Conservation (phyloP, 2,797 vertebrate genomes). For the Balearica regulorum region DNA sequence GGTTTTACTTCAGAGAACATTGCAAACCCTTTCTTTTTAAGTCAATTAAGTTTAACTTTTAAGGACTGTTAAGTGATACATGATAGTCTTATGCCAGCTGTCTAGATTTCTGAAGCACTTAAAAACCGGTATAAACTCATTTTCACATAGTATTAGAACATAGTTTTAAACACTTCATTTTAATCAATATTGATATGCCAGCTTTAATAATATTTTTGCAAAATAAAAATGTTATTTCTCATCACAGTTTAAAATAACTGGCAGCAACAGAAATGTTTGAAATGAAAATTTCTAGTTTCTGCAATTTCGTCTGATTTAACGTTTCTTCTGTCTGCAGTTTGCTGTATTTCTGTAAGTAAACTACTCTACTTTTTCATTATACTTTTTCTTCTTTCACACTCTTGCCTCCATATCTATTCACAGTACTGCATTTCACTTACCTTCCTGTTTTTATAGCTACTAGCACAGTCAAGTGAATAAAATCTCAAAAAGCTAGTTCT, state of each 20-base stretch:
- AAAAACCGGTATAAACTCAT: not conserved
- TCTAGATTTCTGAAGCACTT: not conserved
- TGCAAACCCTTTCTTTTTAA: not conserved
- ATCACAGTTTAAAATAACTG: not conserved
- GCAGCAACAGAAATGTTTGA: not conserved
- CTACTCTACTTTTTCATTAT: not conserved
- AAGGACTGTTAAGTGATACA: not conserved
- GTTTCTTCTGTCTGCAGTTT: not conserved
- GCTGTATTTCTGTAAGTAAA: not conserved
- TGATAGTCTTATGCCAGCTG: not conserved
- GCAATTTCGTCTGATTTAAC: not conserved
- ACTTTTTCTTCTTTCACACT: not conserved
- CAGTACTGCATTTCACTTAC: not conserved
- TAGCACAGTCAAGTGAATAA: slow-evolving; percentile 6
- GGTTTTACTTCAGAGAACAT: not conserved
- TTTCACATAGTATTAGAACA: not conserved
- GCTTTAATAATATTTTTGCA: not conserved
- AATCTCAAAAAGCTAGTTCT: slow-evolving; percentile 32
- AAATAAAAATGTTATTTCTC: not conserved
- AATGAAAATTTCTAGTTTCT: not conserved
- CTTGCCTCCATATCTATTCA: not conserved
- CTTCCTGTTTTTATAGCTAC: slow-evolving; percentile 23
- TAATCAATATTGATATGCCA: not conserved
- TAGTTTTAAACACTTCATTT: not conserved
- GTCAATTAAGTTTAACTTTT: not conserved